Percentiles rank a stretch among this genome's conserved stretches.
Conservation (phyloP, 1,140 invertebrate genomes). For the Lordiphosa clarofinis region DNA sequence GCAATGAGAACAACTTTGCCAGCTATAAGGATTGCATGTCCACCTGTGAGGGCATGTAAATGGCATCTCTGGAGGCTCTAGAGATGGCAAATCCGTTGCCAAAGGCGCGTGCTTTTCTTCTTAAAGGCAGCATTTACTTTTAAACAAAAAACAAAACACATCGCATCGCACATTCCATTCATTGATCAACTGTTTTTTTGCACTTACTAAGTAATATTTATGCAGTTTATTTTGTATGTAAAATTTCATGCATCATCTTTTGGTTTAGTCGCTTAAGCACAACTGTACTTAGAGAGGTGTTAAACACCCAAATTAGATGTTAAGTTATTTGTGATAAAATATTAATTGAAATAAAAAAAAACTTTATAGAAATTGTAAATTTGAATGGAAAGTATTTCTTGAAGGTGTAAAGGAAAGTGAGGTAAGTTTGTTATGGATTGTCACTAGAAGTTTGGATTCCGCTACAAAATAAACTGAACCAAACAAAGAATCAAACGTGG, state of each 20-base stretch:
- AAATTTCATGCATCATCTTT: constrained; percentile 54
- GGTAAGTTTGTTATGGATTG: too few relatives aligned
- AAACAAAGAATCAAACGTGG: too few relatives aligned
- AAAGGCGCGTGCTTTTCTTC: constrained; percentile 60
- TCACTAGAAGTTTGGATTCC: too few relatives aligned
- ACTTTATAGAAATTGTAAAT: not conserved
- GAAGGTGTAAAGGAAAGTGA: not conserved
- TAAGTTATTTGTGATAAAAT: constrained; percentile 70
- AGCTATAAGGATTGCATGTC: constrained; percentile 81
- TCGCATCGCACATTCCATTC: constrained; percentile 26
- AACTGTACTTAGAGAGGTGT: constrained; percentile 32
- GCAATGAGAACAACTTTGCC: constrained; percentile 85
- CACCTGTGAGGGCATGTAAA: constrained; percentile 80
- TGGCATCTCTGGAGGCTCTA: not conserved
- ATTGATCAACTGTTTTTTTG: constrained; percentile 37
- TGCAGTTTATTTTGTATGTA: constrained; percentile 46
- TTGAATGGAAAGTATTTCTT: not conserved
- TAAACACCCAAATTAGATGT: constrained; percentile 47
- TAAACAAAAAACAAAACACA: constrained; percentile 4
- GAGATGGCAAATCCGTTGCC: constrained; percentile 42
- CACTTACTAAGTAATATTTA: constrained; percentile 62
- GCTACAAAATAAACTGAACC: too few relatives aligned
- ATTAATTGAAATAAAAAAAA: constrained; percentile 53
- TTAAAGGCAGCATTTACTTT: constrained; percentile 67
- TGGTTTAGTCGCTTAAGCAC: constrained; percentile 20